Evolutionary conservation across 2,888 invertebrate genomes (phyloP), one percentile per base, ranked within the genome.

Genomic region (Rhopalosiphum nymphaeae): DNA sequence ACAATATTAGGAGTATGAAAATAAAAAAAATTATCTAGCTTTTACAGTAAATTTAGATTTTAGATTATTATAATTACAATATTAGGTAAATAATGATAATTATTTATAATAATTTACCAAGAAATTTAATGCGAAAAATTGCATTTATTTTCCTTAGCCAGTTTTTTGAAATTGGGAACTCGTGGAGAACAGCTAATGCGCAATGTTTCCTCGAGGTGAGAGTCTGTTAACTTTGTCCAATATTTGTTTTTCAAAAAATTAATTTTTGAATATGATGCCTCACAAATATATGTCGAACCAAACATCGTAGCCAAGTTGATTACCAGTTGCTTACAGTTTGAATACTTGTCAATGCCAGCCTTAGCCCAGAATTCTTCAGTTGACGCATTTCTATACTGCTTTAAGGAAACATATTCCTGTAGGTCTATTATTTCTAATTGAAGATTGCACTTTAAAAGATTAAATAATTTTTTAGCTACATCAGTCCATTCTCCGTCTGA

Each of bases 121-220:
- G 86, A 92, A 89, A 86, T 91, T 25, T 42, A 90, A 92, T 90
- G 85, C 87, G 10, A 49, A 88, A 86, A 78, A 84, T 85, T 85
- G 42, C 49, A n/a, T 92, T 84, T 95, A 9, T 57, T 88, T 4
- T 88, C 84, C 90, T 42, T 49, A 29, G 29, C 61, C 61, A 61
- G 61, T 29, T 29, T 61, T 61, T 61, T 61, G 42, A 56, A 44
- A 90, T 53, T 29, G 10, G 61, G 25, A 61, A 61, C 61, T 61
- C 29, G 29, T 61, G 61, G 5, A 61, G 26, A 61, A 86, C 42
- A 46, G 84, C 46, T 29, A 85, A 61, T 36, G 44, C 42, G 84
- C 13, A 84, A 84, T 21, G 84, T 84, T 42, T 84, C 84, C 84
- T 84, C 84, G 5, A 84, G 84, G 84, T 42, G 44, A 84, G 84